Conservation (phyloP, 2,797 vertebrate species). For the Propithecus perrieri region DNA sequence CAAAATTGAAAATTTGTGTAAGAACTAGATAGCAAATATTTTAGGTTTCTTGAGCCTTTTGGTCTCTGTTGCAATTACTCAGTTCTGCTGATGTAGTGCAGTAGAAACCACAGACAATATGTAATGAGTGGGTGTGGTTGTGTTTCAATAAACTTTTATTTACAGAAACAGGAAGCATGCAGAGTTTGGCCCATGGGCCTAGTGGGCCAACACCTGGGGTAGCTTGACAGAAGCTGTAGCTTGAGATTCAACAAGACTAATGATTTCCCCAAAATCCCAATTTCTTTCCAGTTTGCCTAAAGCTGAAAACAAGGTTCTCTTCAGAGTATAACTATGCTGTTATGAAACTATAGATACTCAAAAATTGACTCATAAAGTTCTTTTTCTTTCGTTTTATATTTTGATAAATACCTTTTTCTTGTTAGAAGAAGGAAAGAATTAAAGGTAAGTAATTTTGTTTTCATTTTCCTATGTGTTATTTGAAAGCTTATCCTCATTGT, state of each 20-base stretch:
- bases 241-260: background rate
- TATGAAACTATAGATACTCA: background rate
- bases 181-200: background rate
- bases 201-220: background rate
- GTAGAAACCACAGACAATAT: background rate
- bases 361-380: background rate
- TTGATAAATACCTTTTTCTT: slow-evolving; percentile 43
- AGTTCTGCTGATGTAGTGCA: background rate
- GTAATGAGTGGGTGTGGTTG: background rate
- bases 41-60: background rate
- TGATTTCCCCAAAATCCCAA: background rate
- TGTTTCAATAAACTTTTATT: background rate
- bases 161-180: background rate
- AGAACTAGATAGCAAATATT: background rate
- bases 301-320: background rate
- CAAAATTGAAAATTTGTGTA: background rate
- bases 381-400: slow-evolving; percentile 22
- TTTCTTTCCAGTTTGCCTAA: background rate
- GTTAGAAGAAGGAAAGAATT: background rate
- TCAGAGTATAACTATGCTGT: background rate
- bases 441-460: slow-evolving; percentile 28
- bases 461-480: background rate
- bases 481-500: slow-evolving; percentile 25
- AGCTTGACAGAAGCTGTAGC: background rate
- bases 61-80: background rate